Percentiles rank a stretch among this genome's conserved stretches.
These are phyloP conservation scores for Zele albiditarsus DNA, from an alignment of 2,888 invertebrate species.

Conservation along the genomic window DNA sequence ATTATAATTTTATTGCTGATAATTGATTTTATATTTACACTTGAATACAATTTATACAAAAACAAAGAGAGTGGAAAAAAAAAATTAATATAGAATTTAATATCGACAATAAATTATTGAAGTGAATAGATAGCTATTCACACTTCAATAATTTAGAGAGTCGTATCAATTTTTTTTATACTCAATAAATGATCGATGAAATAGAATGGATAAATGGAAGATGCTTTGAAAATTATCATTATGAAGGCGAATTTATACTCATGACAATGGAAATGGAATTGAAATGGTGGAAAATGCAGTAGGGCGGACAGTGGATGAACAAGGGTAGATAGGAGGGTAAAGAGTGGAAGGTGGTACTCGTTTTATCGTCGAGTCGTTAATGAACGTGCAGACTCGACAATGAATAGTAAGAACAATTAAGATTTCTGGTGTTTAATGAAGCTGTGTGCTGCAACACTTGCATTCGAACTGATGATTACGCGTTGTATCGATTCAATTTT, in stretches of 20 bases:
- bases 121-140: background rate
- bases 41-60: too few species aligned
- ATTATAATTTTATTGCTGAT: too few species aligned
- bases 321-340: background rate
- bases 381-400: conserved; percentile 34
- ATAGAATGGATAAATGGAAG: background rate
- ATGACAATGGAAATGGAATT: conserved; percentile 17
- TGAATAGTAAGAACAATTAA: conserved; percentile 36
- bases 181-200: background rate
- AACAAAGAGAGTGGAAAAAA: background rate
- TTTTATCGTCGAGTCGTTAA: conserved; percentile 21
- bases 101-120: conserved; percentile 21
- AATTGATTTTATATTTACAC: too few species aligned
- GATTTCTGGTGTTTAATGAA: conserved; percentile 40
- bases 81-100: conserved; percentile 1
- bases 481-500: conserved; percentile 17
- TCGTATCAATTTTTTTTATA: background rate
- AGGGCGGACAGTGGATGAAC: background rate
- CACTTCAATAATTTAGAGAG: conserved; percentile 18
- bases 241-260: conserved; percentile 10
- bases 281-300: background rate
- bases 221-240: conserved; percentile 11
- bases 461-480: background rate
- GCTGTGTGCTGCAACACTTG: conserved; percentile 13
- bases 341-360: background rate